phyloP scores from a whole-genome alignment of 2,113 vertebrate species.

The Ctenomys sociabilis region DNA sequence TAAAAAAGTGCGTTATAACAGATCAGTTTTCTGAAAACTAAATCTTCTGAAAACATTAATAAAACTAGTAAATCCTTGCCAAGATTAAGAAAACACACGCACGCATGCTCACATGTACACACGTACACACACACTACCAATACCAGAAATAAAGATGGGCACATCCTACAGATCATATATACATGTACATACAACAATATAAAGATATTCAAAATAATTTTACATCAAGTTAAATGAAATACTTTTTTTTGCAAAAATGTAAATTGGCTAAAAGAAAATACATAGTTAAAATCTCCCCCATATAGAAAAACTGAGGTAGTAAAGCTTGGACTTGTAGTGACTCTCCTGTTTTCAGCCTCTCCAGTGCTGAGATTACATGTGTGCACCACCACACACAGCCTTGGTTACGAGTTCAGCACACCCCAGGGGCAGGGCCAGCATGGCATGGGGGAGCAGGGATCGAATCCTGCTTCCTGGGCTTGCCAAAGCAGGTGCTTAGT shows the following conservation, averaged over 20 bases:
- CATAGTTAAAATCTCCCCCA: background rate
- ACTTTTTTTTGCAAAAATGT: background rate
- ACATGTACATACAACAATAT: background rate
- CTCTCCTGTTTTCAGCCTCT: too few species aligned
- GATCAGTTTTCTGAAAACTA: background rate
- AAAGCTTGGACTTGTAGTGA: background rate
- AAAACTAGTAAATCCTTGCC: background rate
- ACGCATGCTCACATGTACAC: background rate
- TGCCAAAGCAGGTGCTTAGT: too few species aligned
- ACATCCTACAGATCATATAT: background rate
- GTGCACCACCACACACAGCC: too few species aligned
- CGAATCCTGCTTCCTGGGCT: too few species aligned
- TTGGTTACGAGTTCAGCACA: too few species aligned
- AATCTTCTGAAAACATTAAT: slow-evolving; percentile 15
- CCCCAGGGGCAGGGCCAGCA: too few species aligned
- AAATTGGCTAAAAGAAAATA: slow-evolving; percentile 26
- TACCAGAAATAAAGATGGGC: background rate
- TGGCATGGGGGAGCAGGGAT: too few species aligned
- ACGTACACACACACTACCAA: background rate
- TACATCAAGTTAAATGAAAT: slow-evolving; percentile 24
- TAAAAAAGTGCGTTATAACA: background rate
- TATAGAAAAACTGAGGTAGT: background rate
- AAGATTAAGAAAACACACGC: background rate
- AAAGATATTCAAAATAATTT: background rate
- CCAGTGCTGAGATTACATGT: too few species aligned